Evolutionary conservation across 2,888 invertebrate species (phyloP), one percentile per base, ranked within the genome.

Genomic region (Leucophora obtusa): DNA sequence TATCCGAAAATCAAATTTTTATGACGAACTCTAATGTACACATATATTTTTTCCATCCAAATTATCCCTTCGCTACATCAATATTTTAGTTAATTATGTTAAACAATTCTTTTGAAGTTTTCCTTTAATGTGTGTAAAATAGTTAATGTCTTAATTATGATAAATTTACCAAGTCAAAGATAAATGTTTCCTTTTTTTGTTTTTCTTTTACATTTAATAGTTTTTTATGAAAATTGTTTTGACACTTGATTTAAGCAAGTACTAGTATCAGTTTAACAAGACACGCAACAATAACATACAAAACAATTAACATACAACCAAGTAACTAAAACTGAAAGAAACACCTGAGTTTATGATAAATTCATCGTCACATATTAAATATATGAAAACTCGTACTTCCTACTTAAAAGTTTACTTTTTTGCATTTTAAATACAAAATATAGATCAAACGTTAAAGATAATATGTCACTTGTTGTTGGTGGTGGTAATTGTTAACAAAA

Each of bases 401-500:
- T 47, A 47, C 43, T n/a, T n/a, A 47, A 47, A 47, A n/a, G 14
- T 38, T 59, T 0, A 28, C 3, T 4, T 35, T 35, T 59, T 35
- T 35, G 18, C 1, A 35, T 11, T 17, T 35, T 58, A 11, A 11
- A 10, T 14, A 47, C 10, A 47, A 47, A 47, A 47, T 60, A 53
- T 11, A 69, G 75, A 75, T 75, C 62, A 75, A 72, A 75, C 60
- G 58, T 24, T 56, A 71, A 62, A 68, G 71, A 80, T 80, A 80
- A 72, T 58, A 68, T 72, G 51, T 53, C 71, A 80, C 79, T 63
- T 62, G 66, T 66, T 79, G 70, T 74, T 79, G 72, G 43, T 35
- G 28, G 65, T 58, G 75, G 80, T 80, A 80, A 80, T 63, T 75
- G 75, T 76, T 80, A 80, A 68, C 74, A 71, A 70, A 70, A 24